Conservation (phyloP, 1,140 invertebrate species). For the Liolophura sinensis region DNA sequence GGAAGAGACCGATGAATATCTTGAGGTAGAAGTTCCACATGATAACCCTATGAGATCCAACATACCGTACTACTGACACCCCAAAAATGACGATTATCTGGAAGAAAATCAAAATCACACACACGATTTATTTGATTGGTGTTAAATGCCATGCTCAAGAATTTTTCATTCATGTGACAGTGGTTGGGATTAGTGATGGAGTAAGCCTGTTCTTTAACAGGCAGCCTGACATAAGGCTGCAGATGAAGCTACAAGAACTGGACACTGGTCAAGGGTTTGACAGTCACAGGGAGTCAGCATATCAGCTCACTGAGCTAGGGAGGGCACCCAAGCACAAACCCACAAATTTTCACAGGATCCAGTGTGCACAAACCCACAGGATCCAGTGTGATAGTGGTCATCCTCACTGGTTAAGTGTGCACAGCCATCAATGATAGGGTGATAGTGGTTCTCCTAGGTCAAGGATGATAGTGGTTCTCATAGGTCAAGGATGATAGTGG, state of each 20-base stretch:
- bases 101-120: slow-evolving; percentile 11
- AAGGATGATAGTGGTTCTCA: too few relatives aligned
- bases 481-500: too few relatives aligned
- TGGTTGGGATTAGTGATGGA: background rate
- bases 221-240: background rate
- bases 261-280: background rate
- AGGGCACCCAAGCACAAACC: too few relatives aligned
- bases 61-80: slow-evolving; percentile 24
- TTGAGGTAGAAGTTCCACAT: slow-evolving; percentile 39
- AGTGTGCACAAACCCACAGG: too few relatives aligned
- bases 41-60: slow-evolving; percentile 45
- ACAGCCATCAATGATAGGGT: too few relatives aligned
- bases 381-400: too few relatives aligned
- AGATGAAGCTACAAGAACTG: slow-evolving; percentile 1
- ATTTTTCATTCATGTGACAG: too few relatives aligned
- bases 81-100: slow-evolving; percentile 45
- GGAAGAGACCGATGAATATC: slow-evolving; percentile 31
- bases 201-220: too few relatives aligned
- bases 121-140: background rate
- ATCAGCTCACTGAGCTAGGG: too few relatives aligned
- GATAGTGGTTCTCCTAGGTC: too few relatives aligned
- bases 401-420: too few relatives aligned
- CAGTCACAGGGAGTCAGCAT: background rate
- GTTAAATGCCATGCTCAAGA: slow-evolving; percentile 2
- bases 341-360: too few relatives aligned